Conservation (phyloP, 2,797 vertebrate genomes). For the Dendrocincla tyrannina region DNA sequence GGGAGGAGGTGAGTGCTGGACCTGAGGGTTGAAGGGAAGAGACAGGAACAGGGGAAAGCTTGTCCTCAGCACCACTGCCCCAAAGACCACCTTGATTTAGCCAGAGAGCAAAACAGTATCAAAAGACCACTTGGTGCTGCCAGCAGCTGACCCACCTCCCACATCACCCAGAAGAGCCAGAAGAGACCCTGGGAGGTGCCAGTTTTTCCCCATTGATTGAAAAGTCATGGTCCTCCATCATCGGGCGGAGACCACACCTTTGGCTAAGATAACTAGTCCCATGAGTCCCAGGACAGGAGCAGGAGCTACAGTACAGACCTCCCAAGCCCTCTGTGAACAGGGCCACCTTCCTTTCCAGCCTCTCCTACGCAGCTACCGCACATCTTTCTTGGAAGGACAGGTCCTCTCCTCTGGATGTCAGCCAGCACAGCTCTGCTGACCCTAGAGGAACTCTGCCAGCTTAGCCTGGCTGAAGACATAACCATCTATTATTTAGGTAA, state of each 20-base stretch:
- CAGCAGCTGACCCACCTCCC: neutral
- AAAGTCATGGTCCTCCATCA: neutral
- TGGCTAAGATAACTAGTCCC: neutral
- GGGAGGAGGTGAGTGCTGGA: neutral
- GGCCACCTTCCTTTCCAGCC: neutral
- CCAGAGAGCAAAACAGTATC: neutral
- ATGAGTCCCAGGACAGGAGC: neutral
- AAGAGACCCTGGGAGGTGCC: neutral
- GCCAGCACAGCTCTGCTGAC: neutral
- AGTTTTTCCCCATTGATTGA: neutral
- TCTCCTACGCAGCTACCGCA: neutral
- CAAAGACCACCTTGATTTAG: neutral
- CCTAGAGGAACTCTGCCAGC: conserved; percentile 33
- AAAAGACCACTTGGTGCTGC: neutral
- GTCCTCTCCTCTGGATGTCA: neutral
- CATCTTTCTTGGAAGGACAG: neutral
- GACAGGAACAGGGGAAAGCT: neutral
- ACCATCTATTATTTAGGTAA: conserved; percentile 38
- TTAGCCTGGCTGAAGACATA: neutral
- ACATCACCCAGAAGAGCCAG: neutral
- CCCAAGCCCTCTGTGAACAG: neutral
- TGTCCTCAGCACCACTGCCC: neutral
- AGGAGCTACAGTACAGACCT: neutral
- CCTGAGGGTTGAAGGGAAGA: neutral
- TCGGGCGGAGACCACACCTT: neutral